Conservation (phyloP, 2,797 vertebrate species). For the Sus cebifrons region DNA sequence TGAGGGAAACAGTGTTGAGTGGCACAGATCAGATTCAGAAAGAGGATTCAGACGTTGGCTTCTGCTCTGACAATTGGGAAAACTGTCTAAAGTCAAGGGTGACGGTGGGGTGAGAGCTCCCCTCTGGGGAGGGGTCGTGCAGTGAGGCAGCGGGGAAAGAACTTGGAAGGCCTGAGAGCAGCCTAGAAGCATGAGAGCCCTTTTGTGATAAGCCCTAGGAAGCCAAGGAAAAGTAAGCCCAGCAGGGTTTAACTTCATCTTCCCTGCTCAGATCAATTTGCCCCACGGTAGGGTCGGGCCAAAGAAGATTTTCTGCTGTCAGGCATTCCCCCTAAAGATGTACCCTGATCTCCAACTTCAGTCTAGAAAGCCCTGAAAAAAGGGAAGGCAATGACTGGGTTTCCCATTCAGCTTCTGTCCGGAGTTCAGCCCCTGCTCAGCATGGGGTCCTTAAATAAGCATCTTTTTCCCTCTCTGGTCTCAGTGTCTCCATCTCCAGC, state of each 20-base stretch:
- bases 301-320: background rate
- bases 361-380: background rate
- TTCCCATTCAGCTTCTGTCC: background rate
- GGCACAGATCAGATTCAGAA: background rate
- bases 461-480: background rate
- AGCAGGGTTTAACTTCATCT: background rate
- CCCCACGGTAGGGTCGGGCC: background rate
- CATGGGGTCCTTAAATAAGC: background rate
- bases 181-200: too few relatives aligned
- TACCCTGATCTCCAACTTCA: background rate
- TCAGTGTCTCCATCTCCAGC: background rate
- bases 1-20: background rate
- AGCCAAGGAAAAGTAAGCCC: background rate
- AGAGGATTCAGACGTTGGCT: background rate
- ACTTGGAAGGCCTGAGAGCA: background rate
- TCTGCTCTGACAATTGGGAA: background rate
- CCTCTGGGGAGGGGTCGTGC: background rate
- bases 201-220: background rate
- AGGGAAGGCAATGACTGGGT: background rate
- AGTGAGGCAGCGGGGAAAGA: background rate
- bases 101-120: background rate
- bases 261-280: background rate
- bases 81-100: background rate
- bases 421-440: background rate
- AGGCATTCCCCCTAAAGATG: background rate